Conservation (phyloP, 1,140 invertebrate genomes). For the Camponotus floridanus region DNA sequence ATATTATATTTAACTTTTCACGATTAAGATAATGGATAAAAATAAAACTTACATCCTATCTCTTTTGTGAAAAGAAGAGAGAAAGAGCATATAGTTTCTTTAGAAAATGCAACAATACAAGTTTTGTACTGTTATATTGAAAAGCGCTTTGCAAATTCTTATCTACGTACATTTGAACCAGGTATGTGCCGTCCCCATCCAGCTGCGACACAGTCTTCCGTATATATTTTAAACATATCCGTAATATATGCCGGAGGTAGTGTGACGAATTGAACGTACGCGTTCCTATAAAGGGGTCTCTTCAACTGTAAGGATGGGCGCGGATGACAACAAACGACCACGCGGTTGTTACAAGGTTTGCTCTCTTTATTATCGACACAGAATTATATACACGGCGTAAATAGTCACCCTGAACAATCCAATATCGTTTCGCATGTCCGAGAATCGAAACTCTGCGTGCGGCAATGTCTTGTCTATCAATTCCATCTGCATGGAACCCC, state of each 20-base stretch:
- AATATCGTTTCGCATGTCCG: constrained; percentile 79
- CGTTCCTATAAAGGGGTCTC: constrained; percentile 48
- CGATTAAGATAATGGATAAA: neutral
- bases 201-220: constrained; percentile 65
- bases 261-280: constrained; percentile 48
- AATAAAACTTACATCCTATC: neutral
- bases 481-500: constrained; percentile 74
- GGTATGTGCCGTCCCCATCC: constrained; percentile 77
- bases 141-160: constrained; percentile 39
- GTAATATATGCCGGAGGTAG: constrained; percentile 49
- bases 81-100: neutral
- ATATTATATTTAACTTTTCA: neutral
- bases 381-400: constrained; percentile 70
- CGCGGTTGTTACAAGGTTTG: constrained; percentile 43
- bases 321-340: constrained; percentile 2
- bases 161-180: constrained; percentile 30
- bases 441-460: constrained; percentile 76
- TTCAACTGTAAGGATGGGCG: constrained; percentile 42
- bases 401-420: constrained; percentile 80
- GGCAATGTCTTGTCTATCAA: constrained; percentile 76
- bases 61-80: neutral
- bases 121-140: neutral
- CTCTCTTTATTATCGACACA: constrained; percentile 71
- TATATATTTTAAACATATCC: constrained; percentile 66
- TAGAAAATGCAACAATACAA: neutral